Percentiles rank a stretch among this genome's conserved stretches.
phyloP scores from a whole-genome alignment of 1,140 invertebrate species.

The Hyles vespertilio region DNA sequence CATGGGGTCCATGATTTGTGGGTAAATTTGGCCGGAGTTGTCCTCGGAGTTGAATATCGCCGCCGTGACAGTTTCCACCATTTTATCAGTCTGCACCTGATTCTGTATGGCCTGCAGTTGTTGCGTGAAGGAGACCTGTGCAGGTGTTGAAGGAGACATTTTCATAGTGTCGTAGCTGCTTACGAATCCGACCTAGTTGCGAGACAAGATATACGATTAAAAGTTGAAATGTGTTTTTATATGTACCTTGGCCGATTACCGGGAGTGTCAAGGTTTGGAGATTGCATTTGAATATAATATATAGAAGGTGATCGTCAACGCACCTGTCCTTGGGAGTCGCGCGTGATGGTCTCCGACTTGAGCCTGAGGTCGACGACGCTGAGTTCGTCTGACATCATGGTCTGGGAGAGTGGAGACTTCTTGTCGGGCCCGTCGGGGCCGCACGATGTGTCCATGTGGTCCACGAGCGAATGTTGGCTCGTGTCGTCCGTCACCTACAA shows the following conservation, averaged over 20 bases:
- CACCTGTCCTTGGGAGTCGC: conserved; percentile 44
- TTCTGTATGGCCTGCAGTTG: conserved; percentile 69
- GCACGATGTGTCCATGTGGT: conserved; percentile 44
- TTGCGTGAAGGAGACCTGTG: conserved; percentile 57
- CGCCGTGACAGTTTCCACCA: conserved; percentile 71
- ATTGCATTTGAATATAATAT: too few relatives aligned
- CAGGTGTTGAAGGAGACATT: conserved; percentile 47
- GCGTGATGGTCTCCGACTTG: conserved; percentile 68
- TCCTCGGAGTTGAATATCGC: conserved; percentile 70
- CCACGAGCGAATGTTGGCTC: conserved; percentile 73
- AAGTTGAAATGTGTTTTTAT: neutral
- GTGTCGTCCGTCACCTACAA: conserved; percentile 78
- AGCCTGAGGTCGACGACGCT: conserved; percentile 75
- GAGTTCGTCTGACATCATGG: conserved; percentile 33
- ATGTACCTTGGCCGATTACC: too few relatives aligned
- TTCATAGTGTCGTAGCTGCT: conserved; percentile 68
- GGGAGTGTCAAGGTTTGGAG: too few relatives aligned
- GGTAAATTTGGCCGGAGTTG: conserved; percentile 49
- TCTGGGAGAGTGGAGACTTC: conserved; percentile 14
- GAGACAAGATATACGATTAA: neutral
- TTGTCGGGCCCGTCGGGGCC: conserved; percentile 47
- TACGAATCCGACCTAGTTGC: conserved; percentile 60
- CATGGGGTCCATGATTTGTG: conserved; percentile 48
- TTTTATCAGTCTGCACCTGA: conserved; percentile 71
- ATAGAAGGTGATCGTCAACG: neutral